Conservation (phyloP, 2,113 vertebrate species). For the Albula goreensis region DNA sequence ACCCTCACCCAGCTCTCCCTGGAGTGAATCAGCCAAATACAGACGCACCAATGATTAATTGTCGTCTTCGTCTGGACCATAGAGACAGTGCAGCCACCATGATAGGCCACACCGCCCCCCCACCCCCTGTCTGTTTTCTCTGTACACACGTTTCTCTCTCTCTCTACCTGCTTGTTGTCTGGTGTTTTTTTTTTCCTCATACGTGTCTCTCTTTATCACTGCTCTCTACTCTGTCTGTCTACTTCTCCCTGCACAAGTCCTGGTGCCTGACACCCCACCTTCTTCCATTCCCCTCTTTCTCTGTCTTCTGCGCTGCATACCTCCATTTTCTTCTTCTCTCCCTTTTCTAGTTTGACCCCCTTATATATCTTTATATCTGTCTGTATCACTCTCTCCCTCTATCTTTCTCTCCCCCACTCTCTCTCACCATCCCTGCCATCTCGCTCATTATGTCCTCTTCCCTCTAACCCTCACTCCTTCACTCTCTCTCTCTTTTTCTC, state of each 20-base stretch:
- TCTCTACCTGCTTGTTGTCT: background rate
- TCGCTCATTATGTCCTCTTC: too few species aligned
- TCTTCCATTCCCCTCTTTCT: too few species aligned
- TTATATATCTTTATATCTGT: background rate
- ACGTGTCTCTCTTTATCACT: background rate
- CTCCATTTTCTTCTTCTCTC: constrained; percentile 40
- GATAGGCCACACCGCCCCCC: background rate
- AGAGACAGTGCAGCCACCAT: constrained; percentile 1
- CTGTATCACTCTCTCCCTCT: constrained; percentile 33
- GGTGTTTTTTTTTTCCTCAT: background rate
- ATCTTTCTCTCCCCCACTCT: constrained; percentile 11
- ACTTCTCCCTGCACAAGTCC: background rate
- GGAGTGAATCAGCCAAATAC: constrained; percentile 79
- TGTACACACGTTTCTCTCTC: background rate
- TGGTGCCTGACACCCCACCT: background rate
- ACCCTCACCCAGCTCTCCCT: constrained; percentile 47
- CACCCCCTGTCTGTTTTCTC: background rate
- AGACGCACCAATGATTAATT: constrained; percentile 78
- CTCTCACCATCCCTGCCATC: background rate
- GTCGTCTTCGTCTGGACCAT: constrained; percentile 35
- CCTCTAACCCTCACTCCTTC: background rate
- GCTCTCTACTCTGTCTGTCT: background rate
- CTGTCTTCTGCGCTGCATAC: background rate
- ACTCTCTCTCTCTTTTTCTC: constrained; percentile 48
- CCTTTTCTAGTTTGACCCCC: constrained; percentile 52